Percentiles rank a stretch among this genome's conserved stretches.
phyloP scores from a whole-genome alignment of 2,888 invertebrate genomes.

The Diplolepis rosae region DNA sequence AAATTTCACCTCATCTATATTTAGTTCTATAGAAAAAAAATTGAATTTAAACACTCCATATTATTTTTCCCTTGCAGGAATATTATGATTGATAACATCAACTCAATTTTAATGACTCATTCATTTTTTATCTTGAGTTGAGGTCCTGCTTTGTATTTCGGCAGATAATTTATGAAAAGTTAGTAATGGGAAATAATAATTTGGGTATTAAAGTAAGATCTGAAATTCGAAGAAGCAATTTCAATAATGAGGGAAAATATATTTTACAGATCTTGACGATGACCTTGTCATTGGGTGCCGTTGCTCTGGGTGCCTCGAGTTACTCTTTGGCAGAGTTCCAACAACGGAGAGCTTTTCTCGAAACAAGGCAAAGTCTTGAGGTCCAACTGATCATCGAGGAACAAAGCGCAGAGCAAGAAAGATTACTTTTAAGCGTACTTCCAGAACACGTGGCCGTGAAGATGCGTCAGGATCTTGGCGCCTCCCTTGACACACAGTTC shows the following conservation, averaged over 20 bases:
- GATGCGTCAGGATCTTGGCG: conserved; percentile 94
- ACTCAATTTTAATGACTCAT: too few relatives aligned
- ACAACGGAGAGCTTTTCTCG: conserved; percentile 90
- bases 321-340: conserved; percentile 88
- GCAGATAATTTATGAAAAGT: too few relatives aligned
- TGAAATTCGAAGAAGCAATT: not conserved
- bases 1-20: too few relatives aligned
- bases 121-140: too few relatives aligned
- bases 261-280: conserved; percentile 63
- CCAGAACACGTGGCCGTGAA: conserved; percentile 97
- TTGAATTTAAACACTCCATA: too few relatives aligned
- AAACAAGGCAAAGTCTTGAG: conserved; percentile 92
- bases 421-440: conserved; percentile 91
- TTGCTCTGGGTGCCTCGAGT: conserved; percentile 83
- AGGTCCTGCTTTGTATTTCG: too few relatives aligned
- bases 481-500: conserved; percentile 92
- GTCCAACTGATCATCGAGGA: conserved; percentile 95
- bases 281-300: conserved; percentile 76
- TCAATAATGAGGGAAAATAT: not conserved
- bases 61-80: too few relatives aligned
- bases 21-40: too few relatives aligned
- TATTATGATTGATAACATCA: too few relatives aligned
- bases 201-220: too few relatives aligned
- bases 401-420: conserved; percentile 94
- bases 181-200: too few relatives aligned